Conservation (phyloP, 2,113 vertebrate genomes). For the Tenrec ecaudatus region DNA sequence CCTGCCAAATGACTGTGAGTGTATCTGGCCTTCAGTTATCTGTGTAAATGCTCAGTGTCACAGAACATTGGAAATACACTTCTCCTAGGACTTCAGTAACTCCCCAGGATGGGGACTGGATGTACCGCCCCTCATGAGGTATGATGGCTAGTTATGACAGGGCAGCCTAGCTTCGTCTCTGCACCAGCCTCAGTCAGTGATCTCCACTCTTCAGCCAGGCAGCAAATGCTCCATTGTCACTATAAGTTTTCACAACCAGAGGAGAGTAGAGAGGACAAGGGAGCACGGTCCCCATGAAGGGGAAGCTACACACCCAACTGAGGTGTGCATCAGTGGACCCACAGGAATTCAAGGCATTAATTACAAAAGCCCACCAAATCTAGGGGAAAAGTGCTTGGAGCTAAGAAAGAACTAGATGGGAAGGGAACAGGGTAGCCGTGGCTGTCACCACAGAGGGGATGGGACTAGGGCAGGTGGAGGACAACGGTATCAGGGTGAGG, state of each 20-base stretch:
- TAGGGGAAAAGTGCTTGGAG: not conserved
- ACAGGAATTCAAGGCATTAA: not conserved
- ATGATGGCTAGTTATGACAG: fast-evolving
- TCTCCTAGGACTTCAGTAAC: not conserved
- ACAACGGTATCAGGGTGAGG: not conserved
- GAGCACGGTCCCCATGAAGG: not conserved
- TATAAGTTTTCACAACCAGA: fast-evolving
- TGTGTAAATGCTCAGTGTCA: not conserved
- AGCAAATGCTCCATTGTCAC: not conserved
- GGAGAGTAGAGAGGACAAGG: not conserved
- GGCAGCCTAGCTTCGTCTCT: not conserved
- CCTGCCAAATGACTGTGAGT: not conserved
- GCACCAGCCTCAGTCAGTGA: not conserved
- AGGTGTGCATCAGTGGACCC: fast-evolving
- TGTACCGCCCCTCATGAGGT: fast-evolving
- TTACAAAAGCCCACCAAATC: not conserved
- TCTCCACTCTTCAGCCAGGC: too few relatives aligned
- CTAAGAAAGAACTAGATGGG: not conserved
- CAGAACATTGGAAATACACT: not conserved
- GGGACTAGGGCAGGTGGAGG: not conserved
- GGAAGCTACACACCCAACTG: not conserved
- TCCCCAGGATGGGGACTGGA: fast-evolving
- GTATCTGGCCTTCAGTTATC: too few relatives aligned
- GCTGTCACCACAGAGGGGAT: not conserved
- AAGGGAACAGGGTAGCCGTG: too few relatives aligned